A percentile compares a stretch with the other conserved stretches of the same genome.
Conservation (phyloP, 2,797 vertebrate genomes). For the Poecilia gillii region DNA sequence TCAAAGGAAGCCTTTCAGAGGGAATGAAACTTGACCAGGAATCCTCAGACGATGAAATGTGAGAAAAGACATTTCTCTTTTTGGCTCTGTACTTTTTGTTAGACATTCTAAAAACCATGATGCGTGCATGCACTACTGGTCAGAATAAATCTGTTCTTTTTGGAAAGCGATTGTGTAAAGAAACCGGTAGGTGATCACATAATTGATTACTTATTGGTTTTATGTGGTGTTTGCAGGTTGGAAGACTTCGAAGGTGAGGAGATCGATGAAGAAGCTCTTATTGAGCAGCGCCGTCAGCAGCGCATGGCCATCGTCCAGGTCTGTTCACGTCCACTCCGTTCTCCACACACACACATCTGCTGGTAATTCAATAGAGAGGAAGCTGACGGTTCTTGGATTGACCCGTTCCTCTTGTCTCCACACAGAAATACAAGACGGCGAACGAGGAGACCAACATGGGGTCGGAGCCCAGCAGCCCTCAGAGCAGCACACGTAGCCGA, state of each 20-base stretch:
- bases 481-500: conserved; percentile 93
- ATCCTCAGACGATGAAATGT: conserved; percentile 94
- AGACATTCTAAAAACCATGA: too few species aligned
- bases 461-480: conserved; percentile 96
- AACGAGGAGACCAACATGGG: conserved; percentile 90
- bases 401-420: neutral
- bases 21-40: conserved; percentile 97
- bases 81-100: neutral
- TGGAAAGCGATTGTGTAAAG: neutral
- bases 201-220: neutral
- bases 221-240: conserved; percentile 77
- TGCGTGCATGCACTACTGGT: neutral
- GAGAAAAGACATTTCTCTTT: conserved; percentile 61
- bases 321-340: neutral
- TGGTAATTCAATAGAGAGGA: too few species aligned
- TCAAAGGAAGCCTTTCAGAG: conserved; percentile 98
- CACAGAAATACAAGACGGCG: conserved; percentile 91
- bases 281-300: conserved; percentile 93
- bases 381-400: neutral
- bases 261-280: conserved; percentile 96
- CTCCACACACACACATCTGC: neutral
- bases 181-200: neutral
- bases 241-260: conserved; percentile 98
- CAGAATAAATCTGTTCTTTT: neutral
- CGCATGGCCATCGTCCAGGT: conserved; percentile 97